These are phyloP conservation scores for Falcunculus frontatus DNA, from an alignment of 2,113 vertebrate genomes.

Conservation along the genomic window DNA sequence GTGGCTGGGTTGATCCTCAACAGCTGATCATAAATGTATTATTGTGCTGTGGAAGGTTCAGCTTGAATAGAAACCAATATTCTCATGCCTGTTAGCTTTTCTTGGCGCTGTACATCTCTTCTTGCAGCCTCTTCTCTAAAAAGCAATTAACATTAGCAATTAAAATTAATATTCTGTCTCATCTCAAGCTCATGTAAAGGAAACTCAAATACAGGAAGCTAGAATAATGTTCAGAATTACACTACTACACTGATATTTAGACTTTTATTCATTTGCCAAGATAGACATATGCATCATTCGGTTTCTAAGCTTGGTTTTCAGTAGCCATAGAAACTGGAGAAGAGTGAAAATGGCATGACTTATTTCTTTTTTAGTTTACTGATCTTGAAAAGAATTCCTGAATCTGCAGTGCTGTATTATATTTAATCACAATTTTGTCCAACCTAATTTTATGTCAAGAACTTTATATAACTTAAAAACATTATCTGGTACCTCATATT, in stretches of 20 bases:
- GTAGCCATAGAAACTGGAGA: conserved; percentile 46
- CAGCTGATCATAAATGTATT: neutral
- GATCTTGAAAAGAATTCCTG: neutral
- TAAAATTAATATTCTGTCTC: neutral
- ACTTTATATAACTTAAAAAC: neutral
- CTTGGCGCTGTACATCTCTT: neutral
- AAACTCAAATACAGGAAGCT: neutral
- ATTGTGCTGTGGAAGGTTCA: neutral
- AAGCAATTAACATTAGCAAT: neutral
- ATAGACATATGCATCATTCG: neutral
- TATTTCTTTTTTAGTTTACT: neutral
- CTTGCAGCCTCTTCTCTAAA: neutral
- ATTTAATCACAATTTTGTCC: neutral
- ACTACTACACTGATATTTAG: neutral
- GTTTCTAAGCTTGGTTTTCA: conserved; percentile 11
- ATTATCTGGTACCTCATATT: neutral
- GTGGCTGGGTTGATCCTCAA: neutral
- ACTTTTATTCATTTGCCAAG: neutral
- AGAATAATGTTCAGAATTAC: neutral
- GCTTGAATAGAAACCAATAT: neutral
- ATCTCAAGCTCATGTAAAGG: neutral
- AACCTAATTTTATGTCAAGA: neutral
- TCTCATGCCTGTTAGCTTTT: neutral
- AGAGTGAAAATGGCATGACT: neutral
- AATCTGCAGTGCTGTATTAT: neutral